Conservation (phyloP, 2,888 invertebrate genomes). For the Apodemia hepburni region DNA sequence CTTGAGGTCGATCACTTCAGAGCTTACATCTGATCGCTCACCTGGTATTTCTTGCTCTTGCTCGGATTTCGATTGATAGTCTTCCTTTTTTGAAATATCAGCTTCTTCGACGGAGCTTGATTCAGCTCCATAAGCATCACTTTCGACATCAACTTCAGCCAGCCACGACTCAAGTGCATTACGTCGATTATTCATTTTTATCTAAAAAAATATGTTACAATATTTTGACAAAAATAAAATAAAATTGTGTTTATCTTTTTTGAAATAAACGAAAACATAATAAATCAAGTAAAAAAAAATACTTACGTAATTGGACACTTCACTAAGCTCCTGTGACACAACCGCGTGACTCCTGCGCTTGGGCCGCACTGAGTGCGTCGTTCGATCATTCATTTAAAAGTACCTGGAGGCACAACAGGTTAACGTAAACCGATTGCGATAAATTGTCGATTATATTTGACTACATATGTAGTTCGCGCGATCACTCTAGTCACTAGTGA, state of each 20-base stretch:
- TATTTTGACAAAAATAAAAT: conserved; percentile 2
- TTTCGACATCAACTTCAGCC: conserved; percentile 10
- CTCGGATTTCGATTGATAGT: background rate
- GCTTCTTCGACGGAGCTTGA: background rate
- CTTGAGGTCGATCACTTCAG: background rate
- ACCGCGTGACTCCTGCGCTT: conserved; percentile 10
- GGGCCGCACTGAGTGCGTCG: conserved; percentile 10
- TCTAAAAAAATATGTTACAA: conserved; percentile 13
- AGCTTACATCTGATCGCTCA: background rate
- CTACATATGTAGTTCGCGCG: background rate
- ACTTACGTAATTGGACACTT: conserved; percentile 9
- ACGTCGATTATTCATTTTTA: conserved; percentile 19
- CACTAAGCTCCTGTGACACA: conserved; percentile 1
- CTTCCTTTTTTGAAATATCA: background rate
- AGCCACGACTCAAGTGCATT: conserved; percentile 8
- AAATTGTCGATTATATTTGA: background rate
- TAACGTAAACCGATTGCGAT: conserved; percentile 13
- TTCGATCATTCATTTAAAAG: conserved; percentile 16
- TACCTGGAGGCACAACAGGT: conserved; percentile 15
- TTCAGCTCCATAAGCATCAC: conserved; percentile 2
- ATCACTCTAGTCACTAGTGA: background rate
- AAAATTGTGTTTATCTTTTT: background rate
- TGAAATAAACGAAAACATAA: background rate
- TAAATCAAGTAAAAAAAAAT: conserved; percentile 6
- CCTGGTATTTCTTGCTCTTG: background rate